Percentiles rank a stretch among this genome's conserved stretches.
Conservation (phyloP, 2,113 vertebrate species). For the Urocitellus parryii region DNA sequence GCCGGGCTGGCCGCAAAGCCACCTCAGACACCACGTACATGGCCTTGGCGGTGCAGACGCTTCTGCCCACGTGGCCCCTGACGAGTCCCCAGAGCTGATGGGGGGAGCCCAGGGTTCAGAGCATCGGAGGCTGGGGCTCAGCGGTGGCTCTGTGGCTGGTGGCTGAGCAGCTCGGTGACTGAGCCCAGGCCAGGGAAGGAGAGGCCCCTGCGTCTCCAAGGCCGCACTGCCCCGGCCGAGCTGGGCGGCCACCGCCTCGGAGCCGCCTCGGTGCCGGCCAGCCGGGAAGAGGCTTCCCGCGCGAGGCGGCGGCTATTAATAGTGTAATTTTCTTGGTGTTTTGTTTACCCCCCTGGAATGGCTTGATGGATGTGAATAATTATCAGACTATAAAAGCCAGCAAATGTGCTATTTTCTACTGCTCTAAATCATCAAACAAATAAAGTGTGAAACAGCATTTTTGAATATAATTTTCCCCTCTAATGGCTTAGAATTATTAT, state of each 20-base stretch:
- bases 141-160: too few relatives aligned
- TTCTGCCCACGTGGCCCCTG: too few relatives aligned
- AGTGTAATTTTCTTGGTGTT: conserved; percentile 87
- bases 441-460: conserved; percentile 92
- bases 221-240: too few relatives aligned
- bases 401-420: conserved; percentile 90
- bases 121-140: not conserved
- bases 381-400: conserved; percentile 91
- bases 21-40: too few relatives aligned
- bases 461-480: conserved; percentile 92
- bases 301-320: conserved; percentile 86
- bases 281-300: conserved; percentile 58
- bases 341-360: conserved; percentile 90
- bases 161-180: too few relatives aligned
- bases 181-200: too few relatives aligned
- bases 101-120: too few relatives aligned
- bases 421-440: conserved; percentile 92
- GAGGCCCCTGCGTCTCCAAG: too few relatives aligned
- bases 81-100: too few relatives aligned
- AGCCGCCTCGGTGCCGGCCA: too few relatives aligned
- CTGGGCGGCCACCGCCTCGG: too few relatives aligned
- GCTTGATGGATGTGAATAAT: conserved; percentile 91
- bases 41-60: too few relatives aligned
- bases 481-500: conserved; percentile 91
- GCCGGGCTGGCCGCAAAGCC: not conserved